Evolutionary conservation across 2,888 invertebrate species (phyloP), one percentile per base, ranked within the genome.

Genomic region (Agrotis segetum): DNA sequence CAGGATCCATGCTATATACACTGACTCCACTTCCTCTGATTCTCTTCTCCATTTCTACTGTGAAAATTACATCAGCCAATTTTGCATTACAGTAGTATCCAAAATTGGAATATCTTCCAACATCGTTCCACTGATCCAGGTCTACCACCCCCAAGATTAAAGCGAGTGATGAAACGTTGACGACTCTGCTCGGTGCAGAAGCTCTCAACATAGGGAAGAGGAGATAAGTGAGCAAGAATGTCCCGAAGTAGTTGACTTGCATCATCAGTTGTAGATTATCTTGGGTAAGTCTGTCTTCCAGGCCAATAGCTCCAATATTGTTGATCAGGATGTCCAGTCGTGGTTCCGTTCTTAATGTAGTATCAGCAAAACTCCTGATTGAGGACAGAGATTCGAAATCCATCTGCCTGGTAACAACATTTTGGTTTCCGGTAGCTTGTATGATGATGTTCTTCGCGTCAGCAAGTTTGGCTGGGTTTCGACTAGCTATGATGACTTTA

Each of bases 1-100:
- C 98, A 0, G 98, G 99, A 94, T 98, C 98, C 86, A 98, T 96
- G 84, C 98, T 98, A 90, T 98, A 98, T 0, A 97, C 97, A 0
- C 97, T 98, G 0, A 98, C 97, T 16, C 97, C 97, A 44, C 97
- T 89, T 0, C 88, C 90, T 63, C 66, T 80, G 3, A 90, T 86
- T 62, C 91, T 85, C 60, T 86, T 91, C 9, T 90, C 86, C 92
- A 94, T 92, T 89, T 98, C 98, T 21, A 97, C 95, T 0, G 92
- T 90, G 49, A 90, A 92, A 3, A 95, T 62, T 0, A 93, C 79
- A 21, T 88, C 85, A 13, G 93, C 94, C 29, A 95, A 74, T 67
- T 95, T 95, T 0, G 95, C 88, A 63, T 94, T 94, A 73, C 97
- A 92, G 85, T 98, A 98, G 50, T 82, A 84, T 34, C 90, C 96